Evolutionary conservation across 2,888 invertebrate genomes (phyloP), one percentile per base, ranked within the genome.

Genomic region (Cyaniris semiargus): DNA sequence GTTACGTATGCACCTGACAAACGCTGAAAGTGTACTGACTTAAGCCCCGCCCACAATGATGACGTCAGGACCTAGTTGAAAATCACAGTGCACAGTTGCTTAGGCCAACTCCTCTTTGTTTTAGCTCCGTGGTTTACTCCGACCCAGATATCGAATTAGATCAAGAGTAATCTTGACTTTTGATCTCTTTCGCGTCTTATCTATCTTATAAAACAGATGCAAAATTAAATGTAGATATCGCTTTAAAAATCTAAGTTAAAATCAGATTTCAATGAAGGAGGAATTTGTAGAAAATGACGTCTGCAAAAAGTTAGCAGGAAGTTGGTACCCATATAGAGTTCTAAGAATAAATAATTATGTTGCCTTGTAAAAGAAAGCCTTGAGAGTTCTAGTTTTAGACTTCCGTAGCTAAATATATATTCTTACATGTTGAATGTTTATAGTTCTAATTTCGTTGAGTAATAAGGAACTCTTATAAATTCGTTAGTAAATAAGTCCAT

Each of bases 111-210:
- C n/a, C n/a, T n/a, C n/a, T n/a, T n/a, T n/a, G n/a, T n/a, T n/a
- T n/a, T n/a, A n/a, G n/a, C n/a, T n/a, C n/a, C n/a, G n/a, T n/a
- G n/a, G 66, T 31, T 66, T 66, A 66, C 66, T 6, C 27, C 6
- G 66, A 66, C 66, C 66, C 23, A 66, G 27, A 66, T 66, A 66
- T 66, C 13, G 27, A 66, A 66, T 13, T 66, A 23, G 66, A 66
- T 27, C 66, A 66, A 66, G 15, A 27, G 66, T 23, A 15, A 27
- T 66, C 27, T 66, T 66, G 27, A 66, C 27, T 66, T 31, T 66
- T 66, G 27, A 66, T 66, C 8, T 66, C 15, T 15, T 27, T 31
- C 66, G 27, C 15, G 5, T 66, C 66, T 66, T 27, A 27, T 27
- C 27, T 10, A 10, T 27, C 13, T 8, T 60, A 60, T 60, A n/a